Evolutionary conservation across 2,113 vertebrate genomes (phyloP).

Genomic region (Antigone vipio): DNA sequence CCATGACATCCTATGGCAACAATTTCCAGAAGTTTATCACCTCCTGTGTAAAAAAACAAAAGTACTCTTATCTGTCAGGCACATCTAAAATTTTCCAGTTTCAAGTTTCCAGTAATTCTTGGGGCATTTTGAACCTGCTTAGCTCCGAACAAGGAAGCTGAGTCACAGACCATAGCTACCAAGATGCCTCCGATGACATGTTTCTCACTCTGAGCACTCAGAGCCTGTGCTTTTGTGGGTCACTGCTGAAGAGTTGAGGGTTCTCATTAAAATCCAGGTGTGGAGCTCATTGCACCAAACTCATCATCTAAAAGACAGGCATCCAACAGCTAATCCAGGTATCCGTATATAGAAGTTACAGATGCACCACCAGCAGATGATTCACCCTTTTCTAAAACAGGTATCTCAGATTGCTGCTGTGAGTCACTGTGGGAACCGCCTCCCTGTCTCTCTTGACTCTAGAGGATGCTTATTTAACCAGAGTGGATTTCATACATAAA

Average conservation of each 20-base stretch:
- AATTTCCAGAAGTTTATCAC: background rate
- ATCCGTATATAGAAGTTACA: background rate
- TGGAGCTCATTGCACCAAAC: background rate
- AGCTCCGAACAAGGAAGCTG: background rate
- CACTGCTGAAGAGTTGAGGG: background rate
- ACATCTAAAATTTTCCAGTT: background rate
- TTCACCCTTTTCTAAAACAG: constrained; percentile 28
- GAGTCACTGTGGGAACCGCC: constrained; percentile 7
- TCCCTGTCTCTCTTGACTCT: background rate
- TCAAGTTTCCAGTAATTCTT: background rate
- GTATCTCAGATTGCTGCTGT: background rate
- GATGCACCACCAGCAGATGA: constrained; percentile 5
- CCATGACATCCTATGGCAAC: background rate
- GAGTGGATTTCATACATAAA: background rate
- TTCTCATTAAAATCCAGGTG: background rate
- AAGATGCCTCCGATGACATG: background rate
- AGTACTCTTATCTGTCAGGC: background rate
- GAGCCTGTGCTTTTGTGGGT: background rate
- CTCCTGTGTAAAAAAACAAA: background rate
- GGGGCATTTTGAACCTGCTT: background rate
- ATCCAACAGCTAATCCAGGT: background rate
- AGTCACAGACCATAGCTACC: background rate
- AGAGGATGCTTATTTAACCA: constrained; percentile 23
- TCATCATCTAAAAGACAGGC: background rate
- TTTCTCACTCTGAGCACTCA: background rate